Evolutionary conservation across 2,113 vertebrate genomes (phyloP).

Genomic region (Saguinus imperator): DNA sequence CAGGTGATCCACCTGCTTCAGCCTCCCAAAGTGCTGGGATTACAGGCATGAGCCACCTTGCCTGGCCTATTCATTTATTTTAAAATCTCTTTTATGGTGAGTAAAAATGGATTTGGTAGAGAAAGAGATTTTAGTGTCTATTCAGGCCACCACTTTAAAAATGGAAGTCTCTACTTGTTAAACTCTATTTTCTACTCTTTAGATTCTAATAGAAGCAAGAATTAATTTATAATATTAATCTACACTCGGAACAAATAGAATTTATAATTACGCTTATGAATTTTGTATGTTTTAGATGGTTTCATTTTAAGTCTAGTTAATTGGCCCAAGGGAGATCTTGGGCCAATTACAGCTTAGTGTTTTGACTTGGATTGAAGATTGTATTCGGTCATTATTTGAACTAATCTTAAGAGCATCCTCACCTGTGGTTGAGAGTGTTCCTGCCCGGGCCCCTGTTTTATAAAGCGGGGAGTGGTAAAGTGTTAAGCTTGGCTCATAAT

Average conservation of each 20-base stretch:
- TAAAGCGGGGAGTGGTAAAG: constrained; percentile 87
- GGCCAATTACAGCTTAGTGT: not conserved
- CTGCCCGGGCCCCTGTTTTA: constrained; percentile 88
- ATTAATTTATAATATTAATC: not conserved
- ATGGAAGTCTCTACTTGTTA: not conserved
- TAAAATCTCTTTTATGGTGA: not conserved
- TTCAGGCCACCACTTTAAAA: not conserved
- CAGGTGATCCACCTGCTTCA: too few species aligned
- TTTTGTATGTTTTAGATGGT: not conserved
- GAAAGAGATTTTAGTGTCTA: not conserved
- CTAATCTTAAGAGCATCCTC: not conserved
- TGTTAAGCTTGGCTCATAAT: constrained; percentile 77
- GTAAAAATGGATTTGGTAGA: not conserved
- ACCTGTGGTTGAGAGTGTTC: constrained; percentile 89
- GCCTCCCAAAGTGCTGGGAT: too few species aligned
- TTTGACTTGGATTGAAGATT: not conserved
- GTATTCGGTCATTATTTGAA: not conserved
- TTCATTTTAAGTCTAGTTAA: constrained; percentile 16
- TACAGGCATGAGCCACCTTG: too few species aligned
- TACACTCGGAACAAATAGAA: not conserved
- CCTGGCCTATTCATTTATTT: not conserved
- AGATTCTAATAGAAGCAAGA: not conserved
- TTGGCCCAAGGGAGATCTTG: not conserved
- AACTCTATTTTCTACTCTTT: not conserved
- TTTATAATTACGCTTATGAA: not conserved